Conservation (phyloP, 2,797 vertebrate species). For the Simalia tracyae region DNA sequence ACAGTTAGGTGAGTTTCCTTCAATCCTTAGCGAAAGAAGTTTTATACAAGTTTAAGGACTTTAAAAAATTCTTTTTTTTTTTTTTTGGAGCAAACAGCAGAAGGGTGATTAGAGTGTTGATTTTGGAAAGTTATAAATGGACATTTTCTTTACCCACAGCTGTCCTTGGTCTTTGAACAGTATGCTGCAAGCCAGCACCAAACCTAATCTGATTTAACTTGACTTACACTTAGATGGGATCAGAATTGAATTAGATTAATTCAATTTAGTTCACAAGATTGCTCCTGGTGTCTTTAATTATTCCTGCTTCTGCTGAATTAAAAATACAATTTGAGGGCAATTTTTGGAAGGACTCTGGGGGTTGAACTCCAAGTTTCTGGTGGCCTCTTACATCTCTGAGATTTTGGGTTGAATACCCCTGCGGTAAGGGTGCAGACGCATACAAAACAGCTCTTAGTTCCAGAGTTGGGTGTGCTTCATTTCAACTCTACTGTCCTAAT, state of each 20-base stretch:
- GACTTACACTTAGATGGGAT: background rate
- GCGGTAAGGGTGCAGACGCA: background rate
- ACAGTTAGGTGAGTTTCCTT: too few relatives aligned
- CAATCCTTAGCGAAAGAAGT: too few relatives aligned
- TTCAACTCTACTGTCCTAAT: background rate
- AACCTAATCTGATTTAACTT: background rate
- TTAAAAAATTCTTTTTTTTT: too few relatives aligned
- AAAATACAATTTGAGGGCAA: background rate
- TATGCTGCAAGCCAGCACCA: background rate
- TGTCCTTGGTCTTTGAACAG: background rate
- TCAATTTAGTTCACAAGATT: background rate
- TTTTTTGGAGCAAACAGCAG: too few relatives aligned
- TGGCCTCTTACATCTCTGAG: background rate
- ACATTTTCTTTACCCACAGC: background rate
- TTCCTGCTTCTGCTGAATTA: background rate
- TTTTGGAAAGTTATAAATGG: too few relatives aligned
- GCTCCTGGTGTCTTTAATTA: background rate
- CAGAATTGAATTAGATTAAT: background rate
- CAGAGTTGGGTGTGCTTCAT: background rate
- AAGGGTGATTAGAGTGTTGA: too few relatives aligned
- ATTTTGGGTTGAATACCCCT: background rate
- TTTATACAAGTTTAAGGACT: too few relatives aligned
- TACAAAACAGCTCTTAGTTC: background rate
- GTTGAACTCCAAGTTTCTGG: background rate
- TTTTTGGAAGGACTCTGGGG: background rate